phyloP scores from a whole-genome alignment of 2,113 vertebrate species.

The Bos indicus region DNA sequence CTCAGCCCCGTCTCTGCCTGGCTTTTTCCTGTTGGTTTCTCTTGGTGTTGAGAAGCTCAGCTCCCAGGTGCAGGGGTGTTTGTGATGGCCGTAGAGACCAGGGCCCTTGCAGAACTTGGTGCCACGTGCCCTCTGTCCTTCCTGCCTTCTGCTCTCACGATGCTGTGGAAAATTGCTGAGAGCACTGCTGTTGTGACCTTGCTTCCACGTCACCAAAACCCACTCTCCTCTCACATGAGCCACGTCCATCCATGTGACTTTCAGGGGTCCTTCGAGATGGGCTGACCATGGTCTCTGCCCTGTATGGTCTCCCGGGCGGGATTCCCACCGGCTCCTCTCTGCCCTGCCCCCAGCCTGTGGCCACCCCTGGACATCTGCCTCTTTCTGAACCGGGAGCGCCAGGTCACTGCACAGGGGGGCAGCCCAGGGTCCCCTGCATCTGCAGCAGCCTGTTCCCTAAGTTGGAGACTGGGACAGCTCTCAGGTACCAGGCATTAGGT shows the following conservation, averaged over 20 bases:
- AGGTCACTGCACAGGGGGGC: fast-evolving
- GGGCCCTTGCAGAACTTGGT: fast-evolving
- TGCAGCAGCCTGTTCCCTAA: neutral
- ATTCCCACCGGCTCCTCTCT: neutral
- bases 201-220: neutral
- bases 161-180: fast-evolving
- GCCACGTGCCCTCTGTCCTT: fast-evolving
- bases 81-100: fast-evolving
- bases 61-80: fast-evolving
- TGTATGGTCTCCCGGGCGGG: neutral
- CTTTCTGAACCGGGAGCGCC: fast-evolving
- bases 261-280: neutral
- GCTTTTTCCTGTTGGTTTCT: fast-evolving
- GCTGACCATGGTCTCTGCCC: fast-evolving
- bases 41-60: fast-evolving
- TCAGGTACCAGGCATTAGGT: fast-evolving
- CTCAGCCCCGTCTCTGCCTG: fast-evolving
- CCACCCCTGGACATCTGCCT: fast-evolving
- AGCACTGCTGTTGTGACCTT: fast-evolving
- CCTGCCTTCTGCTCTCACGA: neutral
- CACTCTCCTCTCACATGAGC: fast-evolving
- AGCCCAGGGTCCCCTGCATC: fast-evolving
- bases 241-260: fast-evolving
- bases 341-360: neutral
- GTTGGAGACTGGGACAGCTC: neutral